Percentiles rank a stretch among this genome's conserved stretches.
Conservation (phyloP, 2,888 invertebrate species). For the Netelia fuscicornis region DNA sequence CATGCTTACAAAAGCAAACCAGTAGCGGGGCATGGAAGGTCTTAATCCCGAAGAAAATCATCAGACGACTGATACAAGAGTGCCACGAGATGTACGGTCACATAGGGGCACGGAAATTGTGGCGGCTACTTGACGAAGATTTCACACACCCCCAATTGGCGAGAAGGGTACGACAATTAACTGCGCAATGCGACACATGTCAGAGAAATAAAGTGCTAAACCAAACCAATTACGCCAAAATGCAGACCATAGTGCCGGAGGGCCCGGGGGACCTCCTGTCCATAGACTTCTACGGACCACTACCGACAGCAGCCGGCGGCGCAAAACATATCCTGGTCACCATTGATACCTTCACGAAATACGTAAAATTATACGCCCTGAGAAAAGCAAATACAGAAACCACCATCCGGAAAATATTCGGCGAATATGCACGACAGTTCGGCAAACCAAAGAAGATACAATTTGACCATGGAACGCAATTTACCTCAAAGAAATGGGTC, state of each 20-base stretch:
- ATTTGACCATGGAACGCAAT: slow-evolving; percentile 42
- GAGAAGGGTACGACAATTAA: neutral
- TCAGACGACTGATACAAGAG: neutral
- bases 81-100: slow-evolving; percentile 24
- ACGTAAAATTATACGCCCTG: neutral
- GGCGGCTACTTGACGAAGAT: neutral
- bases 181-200: slow-evolving; percentile 3
- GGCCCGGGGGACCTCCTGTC: slow-evolving; percentile 16
- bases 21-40: neutral
- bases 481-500: neutral
- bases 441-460: neutral
- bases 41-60: too few relatives aligned
- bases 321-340: slow-evolving; percentile 6
- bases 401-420: too few relatives aligned
- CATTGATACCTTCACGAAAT: slow-evolving; percentile 3
- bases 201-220: neutral
- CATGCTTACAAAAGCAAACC: neutral
- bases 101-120: slow-evolving; percentile 5
- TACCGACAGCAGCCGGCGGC: neutral
- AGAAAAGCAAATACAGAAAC: too few relatives aligned
- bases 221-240: neutral
- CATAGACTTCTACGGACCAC: slow-evolving; percentile 15
- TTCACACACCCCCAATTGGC: neutral
- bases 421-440: too few relatives aligned
- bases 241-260: slow-evolving; percentile 4